Conservation (phyloP, 2,888 invertebrate genomes). For the Tachina lurida region DNA sequence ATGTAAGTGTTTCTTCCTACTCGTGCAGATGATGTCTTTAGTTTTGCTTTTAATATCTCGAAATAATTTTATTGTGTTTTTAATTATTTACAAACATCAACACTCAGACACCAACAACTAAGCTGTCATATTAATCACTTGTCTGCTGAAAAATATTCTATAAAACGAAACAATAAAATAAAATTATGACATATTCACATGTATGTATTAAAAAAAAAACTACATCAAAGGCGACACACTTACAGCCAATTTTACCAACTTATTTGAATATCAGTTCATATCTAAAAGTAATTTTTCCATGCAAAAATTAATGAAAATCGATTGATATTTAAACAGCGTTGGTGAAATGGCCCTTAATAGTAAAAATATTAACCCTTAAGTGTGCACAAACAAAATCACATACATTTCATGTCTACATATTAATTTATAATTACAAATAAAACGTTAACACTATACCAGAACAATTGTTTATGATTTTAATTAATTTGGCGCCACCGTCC, state of each 20-base stretch:
- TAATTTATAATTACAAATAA: too few species aligned
- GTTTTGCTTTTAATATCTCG: constrained; percentile 6
- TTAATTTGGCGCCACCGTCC: too few species aligned
- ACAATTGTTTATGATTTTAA: too few species aligned
- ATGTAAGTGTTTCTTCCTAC: constrained; percentile 2
- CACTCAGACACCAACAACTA: constrained; percentile 22
- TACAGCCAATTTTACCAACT: too few species aligned
- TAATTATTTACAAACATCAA: constrained; percentile 3
- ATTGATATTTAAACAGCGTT: too few species aligned
- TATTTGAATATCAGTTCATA: too few species aligned
- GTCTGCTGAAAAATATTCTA: not conserved
- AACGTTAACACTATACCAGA: too few species aligned
- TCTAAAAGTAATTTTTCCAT: too few species aligned
- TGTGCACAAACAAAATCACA: not conserved
- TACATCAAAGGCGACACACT: not conserved
- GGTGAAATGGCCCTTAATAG: too few species aligned
- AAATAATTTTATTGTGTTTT: constrained; percentile 4
- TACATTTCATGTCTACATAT: too few species aligned
- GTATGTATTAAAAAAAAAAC: constrained; percentile 12
- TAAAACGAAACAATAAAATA: not conserved
- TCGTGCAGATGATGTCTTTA: not conserved
- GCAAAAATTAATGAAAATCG: too few species aligned
- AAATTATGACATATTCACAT: constrained; percentile 39
- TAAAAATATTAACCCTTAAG: not conserved
- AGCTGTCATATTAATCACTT: constrained; percentile 5